Percentiles rank a stretch among this genome's conserved stretches.
phyloP scores from a whole-genome alignment of 2,888 invertebrate genomes.

The Rhamphomyia laevipes region DNA sequence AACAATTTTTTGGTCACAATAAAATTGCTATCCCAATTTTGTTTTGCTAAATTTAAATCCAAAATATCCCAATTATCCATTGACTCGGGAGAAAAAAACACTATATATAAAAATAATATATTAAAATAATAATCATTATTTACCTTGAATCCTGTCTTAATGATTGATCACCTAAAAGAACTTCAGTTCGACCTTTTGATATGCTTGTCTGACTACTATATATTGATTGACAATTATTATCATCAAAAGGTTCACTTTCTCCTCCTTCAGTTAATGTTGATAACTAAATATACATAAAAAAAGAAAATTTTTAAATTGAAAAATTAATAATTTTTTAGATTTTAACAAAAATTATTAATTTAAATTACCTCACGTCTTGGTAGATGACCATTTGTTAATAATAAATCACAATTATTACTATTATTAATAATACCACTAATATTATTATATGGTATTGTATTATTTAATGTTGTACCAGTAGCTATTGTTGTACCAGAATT shows the following conservation, averaged over 20 bases:
- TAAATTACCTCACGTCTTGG: constrained; percentile 35
- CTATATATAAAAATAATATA: no score
- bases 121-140: constrained; percentile 10
- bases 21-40: no score
- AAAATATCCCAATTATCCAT: no score
- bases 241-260: constrained; percentile 17
- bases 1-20: no score
- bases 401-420: constrained; percentile 36
- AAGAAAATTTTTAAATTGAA: not conserved
- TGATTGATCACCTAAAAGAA: constrained; percentile 36
- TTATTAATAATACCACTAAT: constrained; percentile 21
- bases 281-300: constrained; percentile 23
- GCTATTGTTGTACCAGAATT: constrained; percentile 10
- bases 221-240: constrained; percentile 13
- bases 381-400: constrained; percentile 36
- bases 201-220: constrained; percentile 36
- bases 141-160: constrained; percentile 33
- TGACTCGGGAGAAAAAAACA: no score
- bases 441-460: constrained; percentile 18
- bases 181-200: constrained; percentile 39
- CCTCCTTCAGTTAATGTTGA: constrained; percentile 30
- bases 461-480: constrained; percentile 16
- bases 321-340: not conserved
- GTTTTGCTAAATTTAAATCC: no score
- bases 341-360: not conserved